Percentiles rank a stretch among this genome's conserved stretches.
These are phyloP conservation scores for Hymenochirus boettgeri DNA, from an alignment of 2,113 vertebrate genomes.

Conservation along the genomic window DNA sequence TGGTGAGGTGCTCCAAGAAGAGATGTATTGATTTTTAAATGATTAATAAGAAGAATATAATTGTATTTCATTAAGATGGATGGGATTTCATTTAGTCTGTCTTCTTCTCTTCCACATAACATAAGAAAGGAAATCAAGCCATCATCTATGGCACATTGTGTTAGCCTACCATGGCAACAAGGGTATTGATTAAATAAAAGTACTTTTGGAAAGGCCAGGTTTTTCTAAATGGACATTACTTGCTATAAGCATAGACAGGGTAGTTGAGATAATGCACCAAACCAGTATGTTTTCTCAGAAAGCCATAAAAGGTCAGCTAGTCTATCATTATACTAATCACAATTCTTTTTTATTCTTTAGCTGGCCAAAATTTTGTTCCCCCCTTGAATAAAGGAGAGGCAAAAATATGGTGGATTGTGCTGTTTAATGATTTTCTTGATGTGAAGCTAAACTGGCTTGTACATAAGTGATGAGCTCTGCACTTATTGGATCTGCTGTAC, in stretches of 20 bases:
- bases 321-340: no score
- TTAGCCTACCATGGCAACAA: conserved; percentile 95
- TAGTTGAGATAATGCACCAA: conserved; percentile 42
- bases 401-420: no score
- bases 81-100: conserved; percentile 99
- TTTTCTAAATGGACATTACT: conserved; percentile 54
- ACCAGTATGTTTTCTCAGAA: conserved; percentile 18
- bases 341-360: no score
- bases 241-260: conserved; percentile 53
- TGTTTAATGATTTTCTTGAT: no score
- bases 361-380: no score
- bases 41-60: conserved; percentile 99
- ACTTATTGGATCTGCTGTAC: no score
- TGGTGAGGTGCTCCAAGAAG: conserved; percentile 85
- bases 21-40: conserved; percentile 99
- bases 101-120: conserved; percentile 94
- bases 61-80: conserved; percentile 99
- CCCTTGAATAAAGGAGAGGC: no score
- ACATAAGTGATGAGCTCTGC: no score
- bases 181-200: conserved; percentile 74
- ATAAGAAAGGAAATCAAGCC: conserved; percentile 91
- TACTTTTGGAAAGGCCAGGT: conserved; percentile 64
- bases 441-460: no score
- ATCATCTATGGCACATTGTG: conserved; percentile 74
- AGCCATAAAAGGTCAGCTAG: conserved; percentile 14